Evolutionary conservation across 37 sponge, comb jelly and placozoan genomes (phyloP).

Genomic region (Ianthella basta): DNA sequence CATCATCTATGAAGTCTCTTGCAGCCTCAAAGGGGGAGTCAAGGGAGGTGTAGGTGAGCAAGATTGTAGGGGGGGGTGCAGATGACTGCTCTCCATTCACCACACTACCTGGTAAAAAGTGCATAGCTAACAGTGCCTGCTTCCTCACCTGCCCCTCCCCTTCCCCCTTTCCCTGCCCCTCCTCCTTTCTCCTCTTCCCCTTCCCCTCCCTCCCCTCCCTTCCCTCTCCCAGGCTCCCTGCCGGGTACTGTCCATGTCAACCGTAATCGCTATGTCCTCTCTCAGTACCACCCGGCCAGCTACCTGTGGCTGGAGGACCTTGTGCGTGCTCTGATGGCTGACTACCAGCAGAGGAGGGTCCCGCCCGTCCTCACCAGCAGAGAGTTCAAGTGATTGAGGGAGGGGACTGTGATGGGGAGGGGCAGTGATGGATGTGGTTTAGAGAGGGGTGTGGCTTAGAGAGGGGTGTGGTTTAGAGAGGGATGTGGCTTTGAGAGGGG

Average conservation of each 20-base stretch:
- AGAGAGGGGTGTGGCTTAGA: too few species aligned
- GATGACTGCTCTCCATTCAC: too few species aligned
- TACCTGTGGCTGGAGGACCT: slow-evolving; percentile 87
- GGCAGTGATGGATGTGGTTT: not conserved
- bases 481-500: too few species aligned
- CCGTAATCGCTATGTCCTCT: slow-evolving; percentile 47
- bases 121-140: too few species aligned
- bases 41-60: too few species aligned
- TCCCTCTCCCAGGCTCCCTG: slow-evolving; percentile 49
- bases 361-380: slow-evolving; percentile 75
- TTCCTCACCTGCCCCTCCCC: not conserved
- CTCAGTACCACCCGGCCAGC: slow-evolving; percentile 85
- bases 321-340: slow-evolving; percentile 57
- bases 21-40: slow-evolving; percentile 58
- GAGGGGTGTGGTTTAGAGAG: too few species aligned
- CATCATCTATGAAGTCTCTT: slow-evolving; percentile 72
- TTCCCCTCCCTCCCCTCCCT: not conserved
- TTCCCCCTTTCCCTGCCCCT: not conserved
- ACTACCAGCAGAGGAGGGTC: slow-evolving; percentile 25
- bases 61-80: too few species aligned
- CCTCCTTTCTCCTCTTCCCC: not conserved
- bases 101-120: too few species aligned
- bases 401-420: not conserved
- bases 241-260: slow-evolving; percentile 7
- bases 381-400: slow-evolving; percentile 49